Conservation (phyloP, 2,888 invertebrate species). For the Watsonalla binaria region DNA sequence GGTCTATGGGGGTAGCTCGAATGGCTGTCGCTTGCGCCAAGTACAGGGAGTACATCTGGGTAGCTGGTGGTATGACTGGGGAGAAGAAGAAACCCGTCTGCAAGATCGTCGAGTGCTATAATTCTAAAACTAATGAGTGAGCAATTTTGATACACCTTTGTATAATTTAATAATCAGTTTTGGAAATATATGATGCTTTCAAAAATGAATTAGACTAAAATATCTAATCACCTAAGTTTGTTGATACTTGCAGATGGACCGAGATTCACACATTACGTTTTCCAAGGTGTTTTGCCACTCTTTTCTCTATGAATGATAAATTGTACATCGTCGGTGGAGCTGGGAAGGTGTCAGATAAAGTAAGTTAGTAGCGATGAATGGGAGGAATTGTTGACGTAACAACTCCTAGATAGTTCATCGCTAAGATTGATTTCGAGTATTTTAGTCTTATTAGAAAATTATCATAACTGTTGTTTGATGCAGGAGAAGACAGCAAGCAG, state of each 20-base stretch:
- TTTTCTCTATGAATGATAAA: constrained; percentile 78
- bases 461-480: constrained; percentile 4
- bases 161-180: not conserved
- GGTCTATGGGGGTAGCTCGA: constrained; percentile 78
- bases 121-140: constrained; percentile 80
- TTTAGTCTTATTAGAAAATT: not conserved
- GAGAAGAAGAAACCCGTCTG: constrained; percentile 76
- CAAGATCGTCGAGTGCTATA: constrained; percentile 81
- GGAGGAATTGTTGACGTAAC: too few relatives aligned
- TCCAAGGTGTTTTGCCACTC: constrained; percentile 75
- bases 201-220: not conserved
- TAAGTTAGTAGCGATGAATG: too few relatives aligned
- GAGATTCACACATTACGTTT: constrained; percentile 74
- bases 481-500: constrained; percentile 77
- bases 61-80: constrained; percentile 84
- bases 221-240: not conserved
- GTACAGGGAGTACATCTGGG: constrained; percentile 83
- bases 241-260: constrained; percentile 72
- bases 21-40: constrained; percentile 81
- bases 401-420: too few relatives aligned
- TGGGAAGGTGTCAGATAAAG: constrained; percentile 73
- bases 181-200: not conserved
- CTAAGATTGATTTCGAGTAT: too few relatives aligned
- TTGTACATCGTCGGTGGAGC: constrained; percentile 84
- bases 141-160: constrained; percentile 10